Percentiles rank a stretch among this genome's conserved stretches.
Conservation (phyloP, 1,140 invertebrate species). For the honey bee (Apis mellifera) region Amel_HAv3.1 CM009937.2:851501-852000, state of each 20-base stretch:
- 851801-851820: constrained; percentile 88
- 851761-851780: constrained; percentile 93
- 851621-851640: neutral
- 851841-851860: constrained; percentile 94
- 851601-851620: constrained; percentile 82
- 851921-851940: constrained; percentile 91
- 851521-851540: constrained; percentile 92
- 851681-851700: too few species aligned
- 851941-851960: constrained; percentile 92
- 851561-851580: constrained; percentile 87
- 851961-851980: too few species aligned
- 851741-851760: constrained; percentile 75
- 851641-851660: too few species aligned
- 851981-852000: too few species aligned
- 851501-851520: constrained; percentile 92
- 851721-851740: too few species aligned
- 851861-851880: constrained; percentile 85
- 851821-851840: constrained; percentile 93
- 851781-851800: constrained; percentile 93
- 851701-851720: neutral
- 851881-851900: constrained; percentile 96
- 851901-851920: constrained; percentile 91
- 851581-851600: constrained; percentile 87
- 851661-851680: too few species aligned
- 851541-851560: constrained; percentile 91